Conservation (phyloP, 2,113 vertebrate species). For the Tapirus terrestris region DNA sequence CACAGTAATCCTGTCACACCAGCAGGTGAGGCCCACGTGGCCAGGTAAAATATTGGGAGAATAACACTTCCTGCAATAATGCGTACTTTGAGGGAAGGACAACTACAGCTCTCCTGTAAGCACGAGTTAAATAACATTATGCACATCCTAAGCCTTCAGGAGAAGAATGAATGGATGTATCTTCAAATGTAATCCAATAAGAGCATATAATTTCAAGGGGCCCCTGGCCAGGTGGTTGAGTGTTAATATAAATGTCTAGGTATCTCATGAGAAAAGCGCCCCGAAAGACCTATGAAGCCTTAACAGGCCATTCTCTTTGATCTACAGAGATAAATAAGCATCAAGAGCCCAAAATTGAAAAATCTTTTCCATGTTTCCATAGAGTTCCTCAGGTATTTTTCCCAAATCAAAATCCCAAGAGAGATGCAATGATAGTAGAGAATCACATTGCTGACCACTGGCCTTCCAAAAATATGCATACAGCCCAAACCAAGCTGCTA, state of each 20-base stretch:
- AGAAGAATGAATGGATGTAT: neutral
- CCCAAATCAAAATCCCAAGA: neutral
- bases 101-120: neutral
- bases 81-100: neutral
- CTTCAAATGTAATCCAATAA: neutral
- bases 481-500: neutral
- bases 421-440: neutral
- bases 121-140: neutral
- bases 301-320: neutral
- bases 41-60: slow-evolving; percentile 3
- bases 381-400: neutral
- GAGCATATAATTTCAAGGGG: neutral
- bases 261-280: neutral
- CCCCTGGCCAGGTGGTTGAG: neutral
- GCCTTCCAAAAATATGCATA: neutral
- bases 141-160: neutral
- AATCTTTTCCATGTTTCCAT: neutral
- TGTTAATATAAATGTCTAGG: neutral
- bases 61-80: neutral
- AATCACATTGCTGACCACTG: neutral
- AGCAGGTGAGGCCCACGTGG: neutral
- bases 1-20: neutral
- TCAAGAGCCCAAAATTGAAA: neutral
- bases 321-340: neutral
- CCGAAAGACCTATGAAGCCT: neutral